These are phyloP conservation scores for Barnardius zonarius DNA, from an alignment of 2,113 vertebrate genomes.

Conservation along the genomic window DNA sequence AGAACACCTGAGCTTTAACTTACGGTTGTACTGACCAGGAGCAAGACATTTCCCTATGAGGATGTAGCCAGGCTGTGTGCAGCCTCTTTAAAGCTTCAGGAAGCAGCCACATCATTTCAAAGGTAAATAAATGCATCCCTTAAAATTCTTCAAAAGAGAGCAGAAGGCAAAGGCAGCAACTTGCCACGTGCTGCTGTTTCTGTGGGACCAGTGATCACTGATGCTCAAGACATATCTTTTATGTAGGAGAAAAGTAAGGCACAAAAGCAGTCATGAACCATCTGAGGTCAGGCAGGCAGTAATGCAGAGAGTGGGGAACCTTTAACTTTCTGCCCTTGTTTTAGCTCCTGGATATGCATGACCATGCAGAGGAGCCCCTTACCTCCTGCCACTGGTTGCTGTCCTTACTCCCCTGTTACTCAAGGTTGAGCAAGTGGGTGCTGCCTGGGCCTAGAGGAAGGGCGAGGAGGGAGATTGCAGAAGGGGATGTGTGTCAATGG, in stretches of 20 bases:
- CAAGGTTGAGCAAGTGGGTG: fast-evolving
- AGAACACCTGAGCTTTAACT: neutral
- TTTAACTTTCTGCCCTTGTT: neutral
- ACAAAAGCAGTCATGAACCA: neutral
- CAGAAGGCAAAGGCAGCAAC: neutral
- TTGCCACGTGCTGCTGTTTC: neutral
- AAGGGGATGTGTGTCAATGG: neutral
- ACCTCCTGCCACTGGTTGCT: neutral
- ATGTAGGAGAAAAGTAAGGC: neutral
- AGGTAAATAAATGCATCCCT: neutral
- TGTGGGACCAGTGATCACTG: neutral
- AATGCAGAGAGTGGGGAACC: neutral
- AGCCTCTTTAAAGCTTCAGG: neutral
- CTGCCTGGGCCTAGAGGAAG: neutral
- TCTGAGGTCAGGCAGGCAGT: neutral
- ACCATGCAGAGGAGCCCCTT: neutral
- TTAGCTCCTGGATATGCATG: neutral
- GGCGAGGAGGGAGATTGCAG: fast-evolving
- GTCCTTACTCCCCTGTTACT: neutral
- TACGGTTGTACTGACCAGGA: neutral
- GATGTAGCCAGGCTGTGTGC: neutral
- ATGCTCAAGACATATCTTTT: neutral
- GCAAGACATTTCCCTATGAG: neutral
- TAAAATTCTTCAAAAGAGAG: neutral
- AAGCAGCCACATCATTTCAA: neutral